Percentiles rank a stretch among this genome's conserved stretches.
phyloP scores from a whole-genome alignment of 2,797 vertebrate genomes.

The Hemitrygon akajei region DNA sequence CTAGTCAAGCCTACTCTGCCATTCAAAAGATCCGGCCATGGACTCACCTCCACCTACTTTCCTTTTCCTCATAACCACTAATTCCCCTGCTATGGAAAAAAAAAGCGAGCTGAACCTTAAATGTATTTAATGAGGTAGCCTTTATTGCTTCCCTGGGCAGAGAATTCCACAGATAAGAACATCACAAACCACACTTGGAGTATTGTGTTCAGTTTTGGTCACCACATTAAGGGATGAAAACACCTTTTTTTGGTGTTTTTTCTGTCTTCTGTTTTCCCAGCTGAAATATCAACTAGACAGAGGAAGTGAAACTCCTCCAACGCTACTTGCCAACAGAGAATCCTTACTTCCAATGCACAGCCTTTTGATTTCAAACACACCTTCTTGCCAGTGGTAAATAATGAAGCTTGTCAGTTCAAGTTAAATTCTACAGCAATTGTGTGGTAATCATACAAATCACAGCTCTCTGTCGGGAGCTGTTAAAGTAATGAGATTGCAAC shows the following conservation, averaged over 20 bases:
- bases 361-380: background rate
- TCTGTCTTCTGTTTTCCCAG: constrained; percentile 24
- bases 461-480: background rate
- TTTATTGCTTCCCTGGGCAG: too few species aligned
- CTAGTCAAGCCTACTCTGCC: too few species aligned
- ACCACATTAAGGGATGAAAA: too few species aligned
- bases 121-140: too few species aligned
- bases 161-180: too few species aligned
- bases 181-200: too few species aligned
- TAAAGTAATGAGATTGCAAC: background rate
- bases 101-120: too few species aligned
- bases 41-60: too few species aligned
- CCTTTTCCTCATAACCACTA: too few species aligned
- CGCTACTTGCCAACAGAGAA: background rate
- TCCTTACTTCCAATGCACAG: background rate
- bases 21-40: too few species aligned
- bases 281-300: constrained; percentile 1
- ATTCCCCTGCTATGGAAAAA: too few species aligned
- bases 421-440: background rate
- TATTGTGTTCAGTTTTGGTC: too few species aligned
- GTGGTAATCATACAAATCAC: background rate
- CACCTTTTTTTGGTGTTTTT: background rate
- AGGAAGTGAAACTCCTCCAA: constrained; percentile 13
- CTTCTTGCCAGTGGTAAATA: constrained; percentile 2
- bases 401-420: background rate